Conservation (phyloP, 2,113 vertebrate species). For the Labeo rohita region DNA sequence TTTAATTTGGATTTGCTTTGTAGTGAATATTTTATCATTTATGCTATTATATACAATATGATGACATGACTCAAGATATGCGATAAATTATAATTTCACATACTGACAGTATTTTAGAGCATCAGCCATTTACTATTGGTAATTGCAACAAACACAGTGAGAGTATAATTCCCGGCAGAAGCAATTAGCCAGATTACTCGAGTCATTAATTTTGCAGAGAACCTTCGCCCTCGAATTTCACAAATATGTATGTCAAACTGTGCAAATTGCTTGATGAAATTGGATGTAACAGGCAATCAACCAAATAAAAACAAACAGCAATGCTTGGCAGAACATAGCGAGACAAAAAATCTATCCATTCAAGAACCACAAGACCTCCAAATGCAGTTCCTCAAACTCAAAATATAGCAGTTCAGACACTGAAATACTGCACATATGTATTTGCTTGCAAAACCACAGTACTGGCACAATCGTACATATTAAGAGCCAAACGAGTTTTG, state of each 20-base stretch:
- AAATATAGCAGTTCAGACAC: neutral
- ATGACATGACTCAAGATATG: neutral
- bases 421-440: neutral
- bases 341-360: neutral
- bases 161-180: slow-evolving; percentile 17
- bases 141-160: slow-evolving; percentile 7
- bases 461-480: slow-evolving; percentile 9
- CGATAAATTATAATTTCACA: neutral
- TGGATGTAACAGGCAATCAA: neutral
- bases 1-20: neutral
- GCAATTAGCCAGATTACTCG: slow-evolving; percentile 27
- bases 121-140: neutral
- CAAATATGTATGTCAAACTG: slow-evolving; percentile 29
- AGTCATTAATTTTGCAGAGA: slow-evolving; percentile 29
- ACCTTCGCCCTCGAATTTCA: neutral
- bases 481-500: slow-evolving; percentile 5
- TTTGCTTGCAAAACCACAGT: slow-evolving; percentile 9
- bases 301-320: slow-evolving; percentile 35
- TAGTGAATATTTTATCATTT: neutral
- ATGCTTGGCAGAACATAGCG: neutral
- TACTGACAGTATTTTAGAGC: neutral
- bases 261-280: slow-evolving; percentile 30
- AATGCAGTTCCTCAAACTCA: slow-evolving; percentile 1
- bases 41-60: neutral
- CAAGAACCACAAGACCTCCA: neutral